phyloP scores from a whole-genome alignment of 2,797 vertebrate species.

The Aphelocoma californica region DNA sequence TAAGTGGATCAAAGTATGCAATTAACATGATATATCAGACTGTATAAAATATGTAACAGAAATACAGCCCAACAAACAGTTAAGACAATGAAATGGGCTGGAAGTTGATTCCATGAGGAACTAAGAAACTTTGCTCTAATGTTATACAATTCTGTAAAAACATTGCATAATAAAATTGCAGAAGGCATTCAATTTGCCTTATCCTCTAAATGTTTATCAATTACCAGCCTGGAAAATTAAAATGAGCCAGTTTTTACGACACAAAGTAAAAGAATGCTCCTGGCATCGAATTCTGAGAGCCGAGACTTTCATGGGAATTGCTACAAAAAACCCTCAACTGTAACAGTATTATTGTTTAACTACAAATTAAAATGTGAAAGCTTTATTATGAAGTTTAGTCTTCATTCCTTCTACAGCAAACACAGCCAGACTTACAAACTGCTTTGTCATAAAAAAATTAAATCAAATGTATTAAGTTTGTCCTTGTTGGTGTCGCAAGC shows the following conservation, averaged over 20 bases:
- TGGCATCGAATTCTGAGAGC: neutral
- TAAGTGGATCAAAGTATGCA: neutral
- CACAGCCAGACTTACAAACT: neutral
- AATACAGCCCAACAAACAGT: neutral
- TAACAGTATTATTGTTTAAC: neutral
- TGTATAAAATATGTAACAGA: neutral
- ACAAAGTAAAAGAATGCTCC: neutral
- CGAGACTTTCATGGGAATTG: neutral
- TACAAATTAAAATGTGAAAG: neutral
- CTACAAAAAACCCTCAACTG: neutral
- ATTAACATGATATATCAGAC: neutral
- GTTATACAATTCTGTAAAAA: neutral
- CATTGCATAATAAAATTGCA: neutral
- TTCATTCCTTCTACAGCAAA: neutral
- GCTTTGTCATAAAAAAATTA: neutral
- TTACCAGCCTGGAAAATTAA: neutral
- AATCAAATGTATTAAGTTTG: neutral
- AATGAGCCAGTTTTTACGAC: neutral
- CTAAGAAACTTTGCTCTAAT: neutral
- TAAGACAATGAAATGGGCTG: neutral
- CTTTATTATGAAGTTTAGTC: neutral
- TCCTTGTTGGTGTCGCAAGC: neutral
- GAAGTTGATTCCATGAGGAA: neutral
- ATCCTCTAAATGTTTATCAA: neutral
- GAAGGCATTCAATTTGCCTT: neutral